phyloP scores from a whole-genome alignment of 2,888 invertebrate genomes.

The Patella caerulea region DNA sequence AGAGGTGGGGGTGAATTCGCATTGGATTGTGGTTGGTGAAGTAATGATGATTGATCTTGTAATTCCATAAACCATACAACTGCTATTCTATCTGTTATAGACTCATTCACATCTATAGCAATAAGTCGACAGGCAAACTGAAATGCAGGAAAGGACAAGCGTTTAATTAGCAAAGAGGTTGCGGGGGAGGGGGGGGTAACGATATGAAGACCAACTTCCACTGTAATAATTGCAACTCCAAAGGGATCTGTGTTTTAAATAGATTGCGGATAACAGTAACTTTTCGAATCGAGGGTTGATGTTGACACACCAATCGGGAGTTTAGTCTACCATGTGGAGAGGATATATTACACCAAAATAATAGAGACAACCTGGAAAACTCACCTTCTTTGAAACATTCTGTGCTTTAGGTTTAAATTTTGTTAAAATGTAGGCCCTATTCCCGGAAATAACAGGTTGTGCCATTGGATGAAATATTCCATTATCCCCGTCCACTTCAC shows the following conservation, averaged over 20 bases:
- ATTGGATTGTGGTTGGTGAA: not conserved
- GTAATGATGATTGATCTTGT: not conserved
- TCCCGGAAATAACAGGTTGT: conserved; percentile 48
- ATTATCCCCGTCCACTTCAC: conserved; percentile 41
- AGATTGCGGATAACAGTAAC: too few species aligned
- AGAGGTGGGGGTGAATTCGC: not conserved
- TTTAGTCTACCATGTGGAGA: too few species aligned
- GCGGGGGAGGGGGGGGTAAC: too few species aligned
- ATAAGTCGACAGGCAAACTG: not conserved
- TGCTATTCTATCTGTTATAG: not conserved
- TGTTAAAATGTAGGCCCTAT: conserved; percentile 48
- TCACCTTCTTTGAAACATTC: not conserved
- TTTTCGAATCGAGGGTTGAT: too few species aligned
- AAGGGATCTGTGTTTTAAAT: too few species aligned
- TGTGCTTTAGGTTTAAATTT: conserved; percentile 44
- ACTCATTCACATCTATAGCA: not conserved
- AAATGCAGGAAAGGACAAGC: too few species aligned
- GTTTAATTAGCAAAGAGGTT: too few species aligned
- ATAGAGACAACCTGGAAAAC: not conserved
- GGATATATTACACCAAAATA: too few species aligned
- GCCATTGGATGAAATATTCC: conserved; percentile 53
- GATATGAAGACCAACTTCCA: too few species aligned
- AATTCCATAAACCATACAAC: not conserved
- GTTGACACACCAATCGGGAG: too few species aligned
- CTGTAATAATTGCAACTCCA: too few species aligned